Base-by-base conservation (phyloP, 1,140 invertebrate species). In the Pseudomyrmex gracilis region DNA sequence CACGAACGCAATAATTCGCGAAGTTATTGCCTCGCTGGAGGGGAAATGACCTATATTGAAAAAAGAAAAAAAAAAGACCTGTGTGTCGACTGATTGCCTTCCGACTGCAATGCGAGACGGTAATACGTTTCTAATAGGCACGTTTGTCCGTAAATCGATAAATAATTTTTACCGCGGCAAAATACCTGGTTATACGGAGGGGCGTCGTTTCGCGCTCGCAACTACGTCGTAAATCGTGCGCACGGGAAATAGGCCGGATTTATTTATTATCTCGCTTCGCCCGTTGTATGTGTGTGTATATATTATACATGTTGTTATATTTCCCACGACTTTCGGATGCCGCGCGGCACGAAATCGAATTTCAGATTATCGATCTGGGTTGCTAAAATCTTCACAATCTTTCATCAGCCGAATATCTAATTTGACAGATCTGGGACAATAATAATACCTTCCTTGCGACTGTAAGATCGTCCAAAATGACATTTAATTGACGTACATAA, bases 81-180 rank as follows among this genome's bases (percentile, higher is more conserved):
- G 17, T 12, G 13, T 47, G 64, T 74, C 13, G 43, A 49, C 24
- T 70, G 78, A 87, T 86, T 83, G 85, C 57, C n/a, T 77, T 58
- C 24, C 86, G 73, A 74, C 70, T 87, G 82, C 68, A 70, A 63
- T 45, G 15, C 20, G 22, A 64, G 15, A 61, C 51, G 73, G 85
- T 80, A 87, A 87, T 84, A 74, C 51, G 73, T 80, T 87, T 80
- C 57, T 87, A 88, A 88, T 88, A 71, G 51, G n/a, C 71, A 76
- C 22, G 64, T 87, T 76, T 17, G 55, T 67, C 15, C 66, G 53
- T 67, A 43, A 80, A 89, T 89, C 84, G 87, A 89, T 85, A 87
- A 87, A 83, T 84, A 88, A 87, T 82, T 82, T 86, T 78, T 85
- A 17, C 67, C 66, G 57, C 61, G 55, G 60, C 53, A 73, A 80